Evolutionary conservation across 2,797 vertebrate genomes (phyloP).

Genomic region (Huso huso): DNA sequence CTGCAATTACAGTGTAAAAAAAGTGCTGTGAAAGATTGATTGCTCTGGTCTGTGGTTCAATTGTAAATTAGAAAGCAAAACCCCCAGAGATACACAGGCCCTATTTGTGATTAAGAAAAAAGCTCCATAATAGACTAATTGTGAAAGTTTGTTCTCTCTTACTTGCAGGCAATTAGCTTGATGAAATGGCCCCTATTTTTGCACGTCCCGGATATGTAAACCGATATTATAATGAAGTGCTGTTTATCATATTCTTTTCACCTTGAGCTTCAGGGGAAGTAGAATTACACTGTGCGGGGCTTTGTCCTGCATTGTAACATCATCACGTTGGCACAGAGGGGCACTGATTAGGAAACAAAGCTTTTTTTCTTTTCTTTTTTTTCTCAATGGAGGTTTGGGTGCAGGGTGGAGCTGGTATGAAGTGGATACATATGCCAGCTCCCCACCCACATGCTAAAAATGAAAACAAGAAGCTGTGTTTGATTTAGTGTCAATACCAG

Average conservation of each 20-base stretch:
- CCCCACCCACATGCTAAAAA: too few relatives aligned
- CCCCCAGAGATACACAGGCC: slow-evolving; percentile 86
- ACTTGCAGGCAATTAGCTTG: slow-evolving; percentile 98
- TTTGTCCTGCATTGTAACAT: slow-evolving; percentile 32
- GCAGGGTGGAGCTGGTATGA: slow-evolving; percentile 30
- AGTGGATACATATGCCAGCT: slow-evolving; percentile 24
- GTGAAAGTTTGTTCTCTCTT: slow-evolving; percentile 88
- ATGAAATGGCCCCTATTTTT: slow-evolving; percentile 85
- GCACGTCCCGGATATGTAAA: slow-evolving; percentile 80
- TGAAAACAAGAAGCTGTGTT: too few relatives aligned
- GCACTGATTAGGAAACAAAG: slow-evolving; percentile 29
- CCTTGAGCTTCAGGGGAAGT: slow-evolving; percentile 64
- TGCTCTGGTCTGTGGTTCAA: slow-evolving; percentile 95
- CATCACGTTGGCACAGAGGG: slow-evolving; percentile 17
- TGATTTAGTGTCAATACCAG: too few relatives aligned
- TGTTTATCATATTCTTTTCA: slow-evolving; percentile 88
- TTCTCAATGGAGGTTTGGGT: slow-evolving; percentile 22
- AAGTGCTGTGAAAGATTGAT: slow-evolving; percentile 92
- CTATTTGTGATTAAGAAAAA: slow-evolving; percentile 99
- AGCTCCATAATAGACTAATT: slow-evolving; percentile 88
- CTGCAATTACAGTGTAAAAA: slow-evolving; percentile 85
- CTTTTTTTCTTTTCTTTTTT: neutral
- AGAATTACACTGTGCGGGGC: slow-evolving; percentile 38
- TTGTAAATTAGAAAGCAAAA: slow-evolving; percentile 98
- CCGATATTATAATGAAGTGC: slow-evolving; percentile 84